phyloP scores from a whole-genome alignment of 2,113 vertebrate genomes.

The Pedetes capensis region DNA sequence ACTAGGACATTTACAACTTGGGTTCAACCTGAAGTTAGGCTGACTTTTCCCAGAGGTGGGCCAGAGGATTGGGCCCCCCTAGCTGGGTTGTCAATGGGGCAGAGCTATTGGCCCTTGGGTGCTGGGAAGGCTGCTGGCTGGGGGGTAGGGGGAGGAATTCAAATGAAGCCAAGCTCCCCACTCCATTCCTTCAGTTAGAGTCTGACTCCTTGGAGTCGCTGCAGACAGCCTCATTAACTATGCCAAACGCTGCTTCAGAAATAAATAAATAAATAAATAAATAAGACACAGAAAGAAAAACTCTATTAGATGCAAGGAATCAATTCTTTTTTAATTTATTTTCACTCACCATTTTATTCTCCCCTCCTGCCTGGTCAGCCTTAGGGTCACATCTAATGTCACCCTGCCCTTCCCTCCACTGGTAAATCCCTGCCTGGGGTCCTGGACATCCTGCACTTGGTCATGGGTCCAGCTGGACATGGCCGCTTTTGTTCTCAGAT shows the following conservation, averaged over 20 bases:
- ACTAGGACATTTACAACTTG: slow-evolving; percentile 67
- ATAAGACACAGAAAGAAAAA: slow-evolving; percentile 49
- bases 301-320: slow-evolving; percentile 64
- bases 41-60: not conserved
- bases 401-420: not conserved
- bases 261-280: not conserved
- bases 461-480: not conserved
- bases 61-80: not conserved
- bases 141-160: not conserved
- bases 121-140: not conserved
- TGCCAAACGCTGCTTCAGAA: slow-evolving; percentile 17
- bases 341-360: slow-evolving; percentile 12
- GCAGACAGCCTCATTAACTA: slow-evolving; percentile 42
- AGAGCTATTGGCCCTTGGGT: not conserved
- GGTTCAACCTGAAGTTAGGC: not conserved
- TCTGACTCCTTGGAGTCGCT: slow-evolving; percentile 23
- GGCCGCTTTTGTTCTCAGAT: not conserved
- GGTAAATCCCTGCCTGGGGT: not conserved
- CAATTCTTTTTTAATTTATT: slow-evolving; percentile 65
- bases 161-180: not conserved
- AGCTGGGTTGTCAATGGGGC: not conserved
- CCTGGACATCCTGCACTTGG: not conserved
- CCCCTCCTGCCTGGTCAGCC: not conserved
- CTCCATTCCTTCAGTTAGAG: not conserved
- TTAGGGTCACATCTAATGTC: not conserved